Evolutionary conservation across 1,140 invertebrate genomes (phyloP).

Genomic region (Macrostomum lignano): DNA sequence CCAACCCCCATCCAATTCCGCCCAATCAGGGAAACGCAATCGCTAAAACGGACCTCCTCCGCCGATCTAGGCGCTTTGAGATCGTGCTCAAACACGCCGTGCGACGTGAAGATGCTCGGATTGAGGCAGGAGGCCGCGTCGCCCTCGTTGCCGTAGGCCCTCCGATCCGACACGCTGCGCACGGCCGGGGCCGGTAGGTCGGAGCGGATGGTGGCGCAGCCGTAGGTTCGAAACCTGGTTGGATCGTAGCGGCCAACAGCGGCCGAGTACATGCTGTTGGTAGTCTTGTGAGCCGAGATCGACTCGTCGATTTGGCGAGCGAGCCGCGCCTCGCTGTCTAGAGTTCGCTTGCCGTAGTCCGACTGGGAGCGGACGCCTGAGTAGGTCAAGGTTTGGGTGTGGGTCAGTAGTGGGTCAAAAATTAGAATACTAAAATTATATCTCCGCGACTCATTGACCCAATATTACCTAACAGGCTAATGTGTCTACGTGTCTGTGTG

Average conservation of each 20-base stretch:
- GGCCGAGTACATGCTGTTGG: conserved; percentile 18
- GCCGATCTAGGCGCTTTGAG: conserved; percentile 15
- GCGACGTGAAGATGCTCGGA: conserved; percentile 18
- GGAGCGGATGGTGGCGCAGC: conserved; percentile 19
- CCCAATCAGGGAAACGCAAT: too few species aligned
- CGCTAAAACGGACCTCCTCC: too few species aligned
- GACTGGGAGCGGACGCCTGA: too few species aligned
- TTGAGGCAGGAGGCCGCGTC: conserved; percentile 18
- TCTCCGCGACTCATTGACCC: too few species aligned
- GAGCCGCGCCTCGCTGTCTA: conserved; percentile 10
- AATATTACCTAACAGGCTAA: too few species aligned
- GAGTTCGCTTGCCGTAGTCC: not conserved
- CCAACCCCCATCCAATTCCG: too few species aligned
- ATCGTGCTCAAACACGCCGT: conserved; percentile 21
- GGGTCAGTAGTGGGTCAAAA: too few species aligned
- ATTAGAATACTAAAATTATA: too few species aligned
- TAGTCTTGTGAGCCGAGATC: conserved; percentile 16
- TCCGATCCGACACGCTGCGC: conserved; percentile 15
- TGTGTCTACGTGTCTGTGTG: too few species aligned
- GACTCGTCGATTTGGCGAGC: conserved; percentile 19
- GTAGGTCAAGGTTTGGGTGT: too few species aligned
- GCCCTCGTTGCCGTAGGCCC: conserved; percentile 23
- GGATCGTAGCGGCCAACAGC: conserved; percentile 15
- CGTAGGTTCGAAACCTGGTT: conserved; percentile 20
- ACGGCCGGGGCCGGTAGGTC: conserved; percentile 19